Base-by-base conservation (phyloP, 2,797 vertebrate genomes). In the Clarias pachynema region DNA sequence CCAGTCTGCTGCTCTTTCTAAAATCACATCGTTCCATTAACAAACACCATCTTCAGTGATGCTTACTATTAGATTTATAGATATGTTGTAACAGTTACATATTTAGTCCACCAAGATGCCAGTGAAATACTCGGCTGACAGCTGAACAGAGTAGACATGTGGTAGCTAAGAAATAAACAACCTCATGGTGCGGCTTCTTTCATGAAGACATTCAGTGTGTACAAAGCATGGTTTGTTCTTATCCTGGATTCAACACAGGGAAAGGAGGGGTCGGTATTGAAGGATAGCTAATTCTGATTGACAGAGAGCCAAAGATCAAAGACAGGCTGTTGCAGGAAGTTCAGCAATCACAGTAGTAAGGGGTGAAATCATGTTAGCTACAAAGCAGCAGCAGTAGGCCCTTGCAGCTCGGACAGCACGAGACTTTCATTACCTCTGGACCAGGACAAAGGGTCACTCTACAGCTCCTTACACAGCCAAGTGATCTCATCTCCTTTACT, bases 221-320 rank as follows among this genome's bases (percentile, higher is more conserved):
- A 90, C 89, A 90, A 89, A 86, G 89, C 83, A 10, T 24, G 74
- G 84, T 87, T 89, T 90, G 89, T 90, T 89, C 86, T 82, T 85
- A 83, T 69, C 79, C 84, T 81, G 69, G 75, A 84, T 79, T 85
- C 70, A 81, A 85, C 62, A 75, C 60, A 79, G 83, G 83, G 83
- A 63, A 69, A 89, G 81, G 82, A 88, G 87, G 85, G 88, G 82
- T 87, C 44, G 2, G 86, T 90, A 89, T 90, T 90, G 89, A 90
- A 89, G 93, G 93, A 93, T 92, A 92, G 92, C 93, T 96, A 95
- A 96, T 95, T 94, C 93, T 95, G 94, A 96, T 92, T 95, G 95
- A 96, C 95, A 95, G 92, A 93, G 93, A 92, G 92, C 93, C 92
- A 89, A 91, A 93, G 95, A 96, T 96, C 95, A 96, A 96, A 95